Conservation (phyloP, 2,797 vertebrate genomes). For the Zenarchopterus dispar region DNA sequence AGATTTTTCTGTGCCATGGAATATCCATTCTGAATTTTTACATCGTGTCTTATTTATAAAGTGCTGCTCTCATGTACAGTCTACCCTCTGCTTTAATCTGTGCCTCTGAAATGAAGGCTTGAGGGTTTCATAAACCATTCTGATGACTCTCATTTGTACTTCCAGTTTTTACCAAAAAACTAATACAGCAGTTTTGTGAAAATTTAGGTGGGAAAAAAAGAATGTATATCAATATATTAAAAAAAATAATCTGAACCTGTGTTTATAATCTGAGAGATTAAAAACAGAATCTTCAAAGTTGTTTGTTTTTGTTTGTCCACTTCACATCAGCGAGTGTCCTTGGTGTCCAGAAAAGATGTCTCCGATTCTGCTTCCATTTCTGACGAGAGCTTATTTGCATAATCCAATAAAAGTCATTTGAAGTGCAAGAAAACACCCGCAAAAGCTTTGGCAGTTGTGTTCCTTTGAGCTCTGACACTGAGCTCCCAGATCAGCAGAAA, state of each 20-base stretch:
- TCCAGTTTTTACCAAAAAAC: constrained; percentile 8
- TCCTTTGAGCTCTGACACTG: constrained; percentile 2
- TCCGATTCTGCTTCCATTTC: neutral
- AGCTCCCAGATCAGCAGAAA: constrained; percentile 3
- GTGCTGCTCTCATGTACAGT: constrained; percentile 18
- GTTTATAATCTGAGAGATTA: constrained; percentile 59
- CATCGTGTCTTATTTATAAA: constrained; percentile 50
- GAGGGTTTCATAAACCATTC: constrained; percentile 18
- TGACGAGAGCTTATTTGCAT: neutral
- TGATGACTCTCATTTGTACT: constrained; percentile 11
- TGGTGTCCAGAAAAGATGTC: neutral
- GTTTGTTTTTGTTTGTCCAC: neutral
- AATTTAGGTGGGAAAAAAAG: constrained; percentile 26
- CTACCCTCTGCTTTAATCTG: constrained; percentile 21
- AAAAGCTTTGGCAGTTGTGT: constrained; percentile 3
- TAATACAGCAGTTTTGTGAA: neutral
- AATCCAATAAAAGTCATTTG: constrained; percentile 16
- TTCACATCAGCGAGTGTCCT: neutral
- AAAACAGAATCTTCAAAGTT: constrained; percentile 55
- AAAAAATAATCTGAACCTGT: constrained; percentile 43
- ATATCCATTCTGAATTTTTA: constrained; percentile 31
- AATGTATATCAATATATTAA: constrained; percentile 62
- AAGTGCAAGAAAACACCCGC: neutral
- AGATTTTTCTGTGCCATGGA: constrained; percentile 22
- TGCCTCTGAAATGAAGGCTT: constrained; percentile 32